Evolutionary conservation across 1,140 invertebrate species (phyloP), one percentile per base, ranked within the genome.

Genomic region (Drosophila lacteicornis): DNA sequence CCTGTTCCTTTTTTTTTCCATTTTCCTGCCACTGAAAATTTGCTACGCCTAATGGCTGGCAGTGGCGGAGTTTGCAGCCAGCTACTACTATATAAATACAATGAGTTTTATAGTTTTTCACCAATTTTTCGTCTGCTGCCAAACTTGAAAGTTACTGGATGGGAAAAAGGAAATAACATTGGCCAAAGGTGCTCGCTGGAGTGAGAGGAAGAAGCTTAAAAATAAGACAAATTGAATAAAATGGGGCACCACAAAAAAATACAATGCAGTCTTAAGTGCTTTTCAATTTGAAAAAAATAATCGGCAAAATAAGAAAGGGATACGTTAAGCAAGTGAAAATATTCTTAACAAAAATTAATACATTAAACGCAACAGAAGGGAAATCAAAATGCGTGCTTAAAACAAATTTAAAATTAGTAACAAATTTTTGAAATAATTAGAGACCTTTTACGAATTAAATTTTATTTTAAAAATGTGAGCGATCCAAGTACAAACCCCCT

Each of bases 21-120:
- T n/a, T 22, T 13, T 19, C 27, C 42, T 25, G 60, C 47, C 17
- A 33, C 30, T 42, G 59, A 43, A 78, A 82, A 82, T 82, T 82
- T 68, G 75, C 67, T 79, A 71, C 68, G 69, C 74, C 60, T 55
- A 69, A 75, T 46, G 42, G 58, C 40, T 53, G 50, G 55, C 45
- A 38, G 40, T 19, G 19, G 49, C 12, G 25, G 15, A 27, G 9
- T 13, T 12, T 3, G n/a, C 4, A 45, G 27, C 22, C 30, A 17
- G 47, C 65, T 59, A 63, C 33, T 56, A 69, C 80, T 69, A 70
- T 61, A 69, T 82, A 79, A 83, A 65, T 69, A 83, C 80, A 80
- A 80, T 83, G 47, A 80, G 81, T 80, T 84, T 68, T 75, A 83
- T 68, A 63, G 62, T 63, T 82, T 68, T 80, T 58, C 70, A 61